A percentile compares a stretch with the other conserved stretches of the same genome.
Conservation (phyloP, 2,113 vertebrate species). For the Rhinoderma darwinii region DNA sequence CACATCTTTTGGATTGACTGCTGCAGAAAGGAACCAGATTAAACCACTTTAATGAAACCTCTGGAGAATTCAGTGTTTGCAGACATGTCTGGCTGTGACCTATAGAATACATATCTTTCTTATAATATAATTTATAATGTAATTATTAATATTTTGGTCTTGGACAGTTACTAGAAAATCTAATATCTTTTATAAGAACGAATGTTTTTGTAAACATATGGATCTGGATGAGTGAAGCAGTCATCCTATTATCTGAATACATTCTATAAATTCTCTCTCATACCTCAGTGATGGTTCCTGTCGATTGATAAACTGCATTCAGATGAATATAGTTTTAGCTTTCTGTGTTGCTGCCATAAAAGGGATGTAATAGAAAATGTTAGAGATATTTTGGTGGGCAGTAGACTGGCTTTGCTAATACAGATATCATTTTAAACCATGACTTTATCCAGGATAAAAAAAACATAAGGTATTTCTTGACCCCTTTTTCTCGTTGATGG, state of each 20-base stretch:
- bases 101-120: background rate
- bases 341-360: background rate
- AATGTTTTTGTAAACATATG: background rate
- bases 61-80: constrained; percentile 12
- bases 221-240: background rate
- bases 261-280: background rate
- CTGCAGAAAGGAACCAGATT: background rate
- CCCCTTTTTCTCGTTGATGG: background rate
- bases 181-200: background rate
- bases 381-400: background rate
- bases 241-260: background rate
- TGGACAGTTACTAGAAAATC: background rate
- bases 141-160: background rate
- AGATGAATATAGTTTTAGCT: background rate
- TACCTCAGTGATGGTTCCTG: background rate
- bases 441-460: background rate
- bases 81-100: background rate
- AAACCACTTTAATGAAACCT: background rate
- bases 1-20: background rate
- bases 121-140: background rate
- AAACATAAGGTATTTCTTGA: background rate
- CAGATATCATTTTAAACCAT: background rate
- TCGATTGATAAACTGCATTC: background rate
- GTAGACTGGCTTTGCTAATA: background rate
- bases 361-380: background rate